These are phyloP conservation scores for Bombus vancouverensis DNA, from an alignment of 1,140 invertebrate genomes.

Conservation along the genomic window DNA sequence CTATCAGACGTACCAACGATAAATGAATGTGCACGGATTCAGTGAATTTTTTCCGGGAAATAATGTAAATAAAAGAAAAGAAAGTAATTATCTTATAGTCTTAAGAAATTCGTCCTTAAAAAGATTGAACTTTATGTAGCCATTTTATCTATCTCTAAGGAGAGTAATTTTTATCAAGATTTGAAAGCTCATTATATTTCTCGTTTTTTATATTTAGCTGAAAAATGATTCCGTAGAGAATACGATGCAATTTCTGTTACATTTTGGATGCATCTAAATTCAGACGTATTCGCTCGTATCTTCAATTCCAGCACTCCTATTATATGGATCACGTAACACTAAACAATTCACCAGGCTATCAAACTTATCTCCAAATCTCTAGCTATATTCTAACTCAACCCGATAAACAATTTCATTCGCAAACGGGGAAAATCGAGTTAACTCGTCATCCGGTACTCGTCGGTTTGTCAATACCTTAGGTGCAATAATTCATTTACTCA, in stretches of 20 bases:
- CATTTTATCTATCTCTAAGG: not conserved
- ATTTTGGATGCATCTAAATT: not conserved
- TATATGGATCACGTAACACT: not conserved
- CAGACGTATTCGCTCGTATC: not conserved
- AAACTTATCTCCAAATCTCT: not conserved
- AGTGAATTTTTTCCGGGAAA: too few relatives aligned
- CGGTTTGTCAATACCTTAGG: not conserved
- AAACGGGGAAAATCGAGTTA: not conserved
- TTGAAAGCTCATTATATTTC: not conserved
- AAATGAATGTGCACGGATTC: too few relatives aligned
- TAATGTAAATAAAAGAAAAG: too few relatives aligned
- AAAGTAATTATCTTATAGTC: too few relatives aligned
- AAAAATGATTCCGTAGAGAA: too few relatives aligned
- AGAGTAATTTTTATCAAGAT: too few relatives aligned
- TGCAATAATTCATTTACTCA: not conserved
- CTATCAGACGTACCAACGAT: too few relatives aligned
- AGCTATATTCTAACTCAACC: not conserved
- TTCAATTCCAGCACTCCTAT: not conserved
- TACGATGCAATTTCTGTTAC: too few relatives aligned
- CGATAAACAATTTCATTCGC: not conserved
- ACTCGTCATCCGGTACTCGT: not conserved
- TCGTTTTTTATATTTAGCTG: too few relatives aligned
- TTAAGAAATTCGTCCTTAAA: too few relatives aligned
- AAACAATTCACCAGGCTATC: not conserved
- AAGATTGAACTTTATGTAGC: not conserved